Evolutionary conservation across 2,113 vertebrate genomes (phyloP).

Genomic region (Myrmecobius fasciatus): DNA sequence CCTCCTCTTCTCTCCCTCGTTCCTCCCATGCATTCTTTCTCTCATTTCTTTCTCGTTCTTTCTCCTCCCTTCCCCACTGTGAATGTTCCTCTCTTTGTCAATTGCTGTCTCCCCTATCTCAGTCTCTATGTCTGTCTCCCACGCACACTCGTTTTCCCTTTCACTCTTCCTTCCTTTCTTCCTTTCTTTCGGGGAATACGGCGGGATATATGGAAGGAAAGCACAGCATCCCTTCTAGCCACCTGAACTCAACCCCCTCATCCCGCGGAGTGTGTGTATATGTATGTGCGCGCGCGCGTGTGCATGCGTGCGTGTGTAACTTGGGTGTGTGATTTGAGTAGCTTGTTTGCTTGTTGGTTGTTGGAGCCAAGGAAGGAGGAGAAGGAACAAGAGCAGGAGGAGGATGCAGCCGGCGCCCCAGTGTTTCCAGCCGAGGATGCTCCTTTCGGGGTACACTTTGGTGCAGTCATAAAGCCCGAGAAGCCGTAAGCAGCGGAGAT

Average conservation of each 20-base stretch:
- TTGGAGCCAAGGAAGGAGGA: background rate
- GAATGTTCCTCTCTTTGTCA: background rate
- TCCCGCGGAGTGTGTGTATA: background rate
- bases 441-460: background rate
- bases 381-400: background rate
- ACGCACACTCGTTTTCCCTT: background rate
- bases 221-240: background rate
- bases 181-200: background rate
- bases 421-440: background rate
- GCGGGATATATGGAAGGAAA: background rate
- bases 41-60: background rate
- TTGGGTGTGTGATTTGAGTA: background rate
- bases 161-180: background rate
- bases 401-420: background rate
- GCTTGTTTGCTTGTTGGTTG: background rate
- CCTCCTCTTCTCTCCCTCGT: background rate
- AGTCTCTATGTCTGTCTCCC: background rate
- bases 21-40: background rate
- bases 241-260: background rate
- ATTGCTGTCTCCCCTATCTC: background rate
- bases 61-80: no score
- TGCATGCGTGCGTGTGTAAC: background rate
- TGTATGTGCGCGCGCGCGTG: background rate
- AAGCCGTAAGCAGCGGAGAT: background rate
- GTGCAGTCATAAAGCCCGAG: background rate